Percentiles rank a stretch among this genome's conserved stretches.
Conservation (phyloP, 2,797 vertebrate species). For the Hephaestus fuliginosus region DNA sequence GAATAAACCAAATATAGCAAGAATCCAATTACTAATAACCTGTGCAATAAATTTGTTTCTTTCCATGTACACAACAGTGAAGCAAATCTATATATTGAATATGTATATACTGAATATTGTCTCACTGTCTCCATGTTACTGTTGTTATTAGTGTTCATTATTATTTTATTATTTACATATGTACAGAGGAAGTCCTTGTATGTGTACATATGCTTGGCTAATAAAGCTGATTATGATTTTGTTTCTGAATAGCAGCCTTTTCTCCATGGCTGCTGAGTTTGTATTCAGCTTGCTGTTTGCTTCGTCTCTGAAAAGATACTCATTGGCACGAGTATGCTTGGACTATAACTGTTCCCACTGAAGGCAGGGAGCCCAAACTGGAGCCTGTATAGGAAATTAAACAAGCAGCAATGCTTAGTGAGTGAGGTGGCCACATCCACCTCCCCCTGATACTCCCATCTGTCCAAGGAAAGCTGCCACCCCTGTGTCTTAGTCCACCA, state of each 20-base stretch:
- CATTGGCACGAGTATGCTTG: neutral
- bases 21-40: too few species aligned
- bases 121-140: too few species aligned
- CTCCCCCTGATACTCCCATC: conserved; percentile 53
- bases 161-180: too few species aligned
- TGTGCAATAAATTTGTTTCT: neutral
- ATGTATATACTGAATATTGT: too few species aligned
- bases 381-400: conserved; percentile 19
- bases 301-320: neutral
- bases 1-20: too few species aligned
- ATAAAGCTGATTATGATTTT: too few species aligned
- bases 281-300: neutral
- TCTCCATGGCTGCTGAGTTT: neutral
- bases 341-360: conserved; percentile 26
- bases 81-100: too few species aligned
- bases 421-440: conserved; percentile 32
- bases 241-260: too few species aligned
- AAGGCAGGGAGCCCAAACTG: conserved; percentile 30
- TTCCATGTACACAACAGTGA: too few species aligned
- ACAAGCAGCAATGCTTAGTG: conserved; percentile 21
- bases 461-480: conserved; percentile 45
- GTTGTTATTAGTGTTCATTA: too few species aligned
- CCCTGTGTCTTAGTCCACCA: conserved; percentile 18
- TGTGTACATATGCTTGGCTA: too few species aligned
- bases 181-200: too few species aligned